Evolutionary conservation across 2,888 invertebrate species (phyloP).

Genomic region (Orchesella flavescens): DNA sequence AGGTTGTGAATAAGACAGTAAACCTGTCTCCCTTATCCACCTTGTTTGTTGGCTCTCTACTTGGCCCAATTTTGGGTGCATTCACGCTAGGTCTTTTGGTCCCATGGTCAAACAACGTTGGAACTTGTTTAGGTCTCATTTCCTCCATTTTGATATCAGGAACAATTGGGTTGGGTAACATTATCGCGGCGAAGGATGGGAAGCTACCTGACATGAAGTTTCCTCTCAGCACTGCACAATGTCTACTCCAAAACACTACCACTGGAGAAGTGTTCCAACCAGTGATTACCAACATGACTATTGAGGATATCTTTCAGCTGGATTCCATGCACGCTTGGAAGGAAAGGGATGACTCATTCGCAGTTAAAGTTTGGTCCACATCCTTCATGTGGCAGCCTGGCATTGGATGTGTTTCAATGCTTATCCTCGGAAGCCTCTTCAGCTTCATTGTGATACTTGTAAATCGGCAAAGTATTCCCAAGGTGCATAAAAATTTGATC

Average conservation of each 20-base stretch:
- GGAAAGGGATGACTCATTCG: background rate
- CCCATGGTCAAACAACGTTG: constrained; percentile 43
- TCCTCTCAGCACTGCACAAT: background rate
- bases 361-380: constrained; percentile 9
- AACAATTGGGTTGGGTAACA: constrained; percentile 26
- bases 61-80: constrained; percentile 51
- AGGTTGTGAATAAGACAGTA: constrained; percentile 80
- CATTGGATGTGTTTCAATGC: constrained; percentile 21
- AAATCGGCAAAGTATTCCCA: background rate
- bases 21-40: constrained; percentile 84
- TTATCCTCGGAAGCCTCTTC: constrained; percentile 23
- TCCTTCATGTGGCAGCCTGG: constrained; percentile 46
- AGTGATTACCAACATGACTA: background rate
- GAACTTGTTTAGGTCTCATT: background rate
- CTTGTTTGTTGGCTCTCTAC: constrained; percentile 33
- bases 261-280: background rate
- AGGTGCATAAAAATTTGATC: constrained; percentile 25
- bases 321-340: background rate
- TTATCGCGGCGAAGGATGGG: constrained; percentile 24
- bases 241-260: constrained; percentile 8
- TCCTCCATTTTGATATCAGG: constrained; percentile 6
- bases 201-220: constrained; percentile 22
- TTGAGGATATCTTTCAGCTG: background rate
- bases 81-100: constrained; percentile 50
- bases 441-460: background rate